Percentiles rank a stretch among this genome's conserved stretches.
Evolutionary conservation across 2,113 vertebrate genomes (phyloP).

Genomic region (Podiceps cristatus): DNA sequence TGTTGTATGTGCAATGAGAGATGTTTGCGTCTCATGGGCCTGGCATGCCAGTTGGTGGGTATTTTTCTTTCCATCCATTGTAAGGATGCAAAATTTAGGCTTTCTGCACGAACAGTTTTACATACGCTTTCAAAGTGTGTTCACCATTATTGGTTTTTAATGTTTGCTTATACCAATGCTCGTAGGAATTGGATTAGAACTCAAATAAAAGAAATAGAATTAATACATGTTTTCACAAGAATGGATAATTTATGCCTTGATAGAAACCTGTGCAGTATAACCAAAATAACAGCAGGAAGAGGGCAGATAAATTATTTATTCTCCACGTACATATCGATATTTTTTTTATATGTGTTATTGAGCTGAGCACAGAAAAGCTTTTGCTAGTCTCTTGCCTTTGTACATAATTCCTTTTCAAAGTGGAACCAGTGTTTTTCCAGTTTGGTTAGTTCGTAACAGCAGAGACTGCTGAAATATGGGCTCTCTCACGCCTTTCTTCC

Average conservation of each 20-base stretch:
- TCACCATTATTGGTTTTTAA: neutral
- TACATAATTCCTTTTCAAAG: neutral
- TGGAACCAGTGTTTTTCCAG: neutral
- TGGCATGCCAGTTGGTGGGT: neutral
- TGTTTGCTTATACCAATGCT: neutral
- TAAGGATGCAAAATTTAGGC: neutral
- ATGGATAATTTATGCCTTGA: neutral
- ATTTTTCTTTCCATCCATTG: neutral
- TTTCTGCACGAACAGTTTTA: neutral
- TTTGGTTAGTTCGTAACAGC: too few relatives aligned
- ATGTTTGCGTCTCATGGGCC: neutral
- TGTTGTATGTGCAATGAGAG: rapidly evolving
- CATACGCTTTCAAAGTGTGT: neutral
- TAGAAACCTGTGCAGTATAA: neutral
- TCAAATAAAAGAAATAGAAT: neutral
- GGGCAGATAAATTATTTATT: neutral
- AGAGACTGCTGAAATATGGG: neutral
- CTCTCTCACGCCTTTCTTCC: neutral
- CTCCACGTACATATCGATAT: neutral
- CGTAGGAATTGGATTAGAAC: neutral
- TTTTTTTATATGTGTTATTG: neutral
- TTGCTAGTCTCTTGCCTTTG: neutral
- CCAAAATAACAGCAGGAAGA: neutral
- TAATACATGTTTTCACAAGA: neutral
- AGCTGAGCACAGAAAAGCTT: neutral